Percentiles rank a stretch among this genome's conserved stretches.
These are phyloP conservation scores for Tribolium castaneum DNA, from an alignment of 1,140 invertebrate genomes.

Conservation along the genomic window DNA sequence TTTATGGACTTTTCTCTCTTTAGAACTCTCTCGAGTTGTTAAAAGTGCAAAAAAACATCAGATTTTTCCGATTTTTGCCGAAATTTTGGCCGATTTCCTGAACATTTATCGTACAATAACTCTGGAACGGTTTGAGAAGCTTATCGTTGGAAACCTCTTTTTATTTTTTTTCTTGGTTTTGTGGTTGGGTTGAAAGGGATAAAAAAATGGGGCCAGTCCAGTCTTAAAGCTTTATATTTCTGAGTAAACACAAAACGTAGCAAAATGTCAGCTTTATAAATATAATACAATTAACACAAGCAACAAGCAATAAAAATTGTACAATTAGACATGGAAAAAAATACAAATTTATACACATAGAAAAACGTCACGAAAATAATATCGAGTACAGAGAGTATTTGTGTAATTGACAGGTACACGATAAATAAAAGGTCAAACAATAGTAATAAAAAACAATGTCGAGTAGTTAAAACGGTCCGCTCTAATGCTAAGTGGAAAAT, in stretches of 20 bases:
- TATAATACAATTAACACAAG: slow-evolving; percentile 36
- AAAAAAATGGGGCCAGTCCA: neutral
- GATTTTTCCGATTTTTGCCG: no score
- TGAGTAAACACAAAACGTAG: slow-evolving; percentile 39
- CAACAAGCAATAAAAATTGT: slow-evolving; percentile 11
- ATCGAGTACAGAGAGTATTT: neutral
- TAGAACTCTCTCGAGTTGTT: no score
- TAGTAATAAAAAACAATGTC: neutral
- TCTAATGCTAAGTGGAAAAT: slow-evolving; percentile 30
- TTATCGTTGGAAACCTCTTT: no score
- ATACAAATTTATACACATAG: neutral
- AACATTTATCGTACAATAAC: no score
- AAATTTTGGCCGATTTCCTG: no score
- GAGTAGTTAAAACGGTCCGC: slow-evolving; percentile 10
- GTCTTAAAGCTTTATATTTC: slow-evolving; percentile 42
- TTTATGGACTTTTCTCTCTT: no score
- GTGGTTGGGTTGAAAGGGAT: no score
- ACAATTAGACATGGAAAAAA: neutral
- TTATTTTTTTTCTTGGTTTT: no score
- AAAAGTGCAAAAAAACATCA: no score
- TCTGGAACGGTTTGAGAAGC: no score
- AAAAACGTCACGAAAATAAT: neutral
- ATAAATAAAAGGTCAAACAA: neutral
- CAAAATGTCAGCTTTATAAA: slow-evolving; percentile 39
- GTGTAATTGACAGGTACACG: neutral